Evolutionary conservation across 2,888 invertebrate species (phyloP).

Genomic region (Pecten maximus): DNA sequence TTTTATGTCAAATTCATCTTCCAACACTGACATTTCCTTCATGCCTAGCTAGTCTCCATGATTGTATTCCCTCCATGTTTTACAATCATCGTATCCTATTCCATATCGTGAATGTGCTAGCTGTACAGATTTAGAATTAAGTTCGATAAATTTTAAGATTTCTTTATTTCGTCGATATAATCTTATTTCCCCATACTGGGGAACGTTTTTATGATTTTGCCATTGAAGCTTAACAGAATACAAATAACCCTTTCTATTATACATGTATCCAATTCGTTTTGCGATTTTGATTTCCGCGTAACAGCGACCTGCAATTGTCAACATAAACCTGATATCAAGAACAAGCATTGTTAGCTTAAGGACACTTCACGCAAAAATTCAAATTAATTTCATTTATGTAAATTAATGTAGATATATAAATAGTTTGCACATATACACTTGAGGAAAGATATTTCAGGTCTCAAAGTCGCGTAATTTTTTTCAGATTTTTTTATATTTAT

Average conservation of each 20-base stretch:
- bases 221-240: background rate
- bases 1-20: slow-evolving; percentile 11
- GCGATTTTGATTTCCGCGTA: background rate
- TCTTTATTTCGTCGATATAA: background rate
- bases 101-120: background rate
- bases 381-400: background rate
- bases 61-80: slow-evolving; percentile 2
- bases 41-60: background rate
- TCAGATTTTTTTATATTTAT: too few relatives aligned
- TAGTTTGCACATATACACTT: too few relatives aligned
- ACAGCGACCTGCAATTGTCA: background rate
- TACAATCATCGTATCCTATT: background rate
- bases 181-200: background rate
- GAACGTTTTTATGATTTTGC: background rate
- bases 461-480: too few relatives aligned
- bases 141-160: background rate
- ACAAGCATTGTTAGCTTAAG: background rate
- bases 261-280: background rate
- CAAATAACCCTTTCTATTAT: background rate
- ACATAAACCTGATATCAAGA: background rate
- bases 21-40: background rate
- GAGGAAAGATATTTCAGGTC: too few relatives aligned
- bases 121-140: slow-evolving; percentile 2
- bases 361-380: background rate
- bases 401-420: too few relatives aligned